These are phyloP conservation scores for Sepiola atlantica DNA, from an alignment of 2,888 invertebrate genomes.

Conservation along the genomic window DNA sequence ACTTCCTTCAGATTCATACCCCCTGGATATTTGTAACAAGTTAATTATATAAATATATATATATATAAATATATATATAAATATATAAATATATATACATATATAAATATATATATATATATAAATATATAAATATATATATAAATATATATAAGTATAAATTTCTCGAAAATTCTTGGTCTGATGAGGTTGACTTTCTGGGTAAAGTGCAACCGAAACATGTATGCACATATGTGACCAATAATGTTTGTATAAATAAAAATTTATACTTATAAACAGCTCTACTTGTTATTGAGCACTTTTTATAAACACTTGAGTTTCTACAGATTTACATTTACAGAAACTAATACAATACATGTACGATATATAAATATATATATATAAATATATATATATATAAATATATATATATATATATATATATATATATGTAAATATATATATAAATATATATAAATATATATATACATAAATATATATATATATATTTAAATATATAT, in stretches of 20 bases:
- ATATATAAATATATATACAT: slow-evolving; percentile 23
- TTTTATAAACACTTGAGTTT: no score
- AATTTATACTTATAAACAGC: no score
- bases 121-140: not conserved
- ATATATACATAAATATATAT: not conserved
- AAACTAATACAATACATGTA: no score
- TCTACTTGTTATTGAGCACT: no score
- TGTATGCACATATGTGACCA: no score
- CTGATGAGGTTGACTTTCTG: no score
- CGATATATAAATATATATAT: not conserved
- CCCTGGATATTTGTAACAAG: no score
- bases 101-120: slow-evolving; percentile 38
- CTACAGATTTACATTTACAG: no score
- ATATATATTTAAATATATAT: not conserved
- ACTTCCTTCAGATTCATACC: no score
- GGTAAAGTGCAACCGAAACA: no score
- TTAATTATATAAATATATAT: not conserved
- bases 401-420: slow-evolving; percentile 45
- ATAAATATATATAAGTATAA: not conserved
- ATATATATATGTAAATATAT: slow-evolving; percentile 48
- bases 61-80: slow-evolving; percentile 16
- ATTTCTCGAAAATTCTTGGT: no score
- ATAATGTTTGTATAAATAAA: no score
- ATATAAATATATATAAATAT: not conserved
- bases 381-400: slow-evolving; percentile 24